Base-by-base conservation (phyloP, 2,888 invertebrate genomes). In the Drosophila limbata region DNA sequence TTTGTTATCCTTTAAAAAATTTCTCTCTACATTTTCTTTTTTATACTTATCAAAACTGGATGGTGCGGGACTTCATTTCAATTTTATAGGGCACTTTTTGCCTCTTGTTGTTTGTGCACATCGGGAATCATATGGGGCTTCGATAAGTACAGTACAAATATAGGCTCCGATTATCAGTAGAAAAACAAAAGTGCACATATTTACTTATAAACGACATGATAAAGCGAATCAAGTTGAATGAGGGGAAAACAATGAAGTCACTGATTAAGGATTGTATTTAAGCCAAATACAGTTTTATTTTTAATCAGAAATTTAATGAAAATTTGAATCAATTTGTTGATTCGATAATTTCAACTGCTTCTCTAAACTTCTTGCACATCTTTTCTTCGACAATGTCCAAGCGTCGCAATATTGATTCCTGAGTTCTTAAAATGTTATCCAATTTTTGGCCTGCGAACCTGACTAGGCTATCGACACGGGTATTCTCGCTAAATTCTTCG, bases 101-200 rank as follows among this genome's bases (percentile, higher is more conserved):
- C 55, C 57, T 53, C 53, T 42, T 68, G 48, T 39, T 47, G 53
- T 35, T 42, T 42, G 19, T 55, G 44, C 13, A 65, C 59, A 60
- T 39, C 13, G 56, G 51, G 17, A 21, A 51, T 61, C 25, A 44
- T 33, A 48, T 70, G 10, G 11, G n/a, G n/a, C 17, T 25, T 50
- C 39, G 53, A 60, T 60, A 57, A 53, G 44, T 52, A 13, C 31
- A 45, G 39, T 33, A 53, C 21, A 33, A 17, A 44, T 50, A 63
- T 50, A 21, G 15, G 11, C 45, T 56, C 8, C 35, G 56, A 73
- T 57, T 73, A 73, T 82, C 82, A 74, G 78, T 21, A 50, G 45
- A 44, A 70, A 57, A 69, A 73, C 63, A 78, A 73, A 65, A 60
- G 75, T 51, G 53, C 50, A 64, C 57, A 53, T 69, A 33, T 56